Evolutionary conservation across 37 sponge, comb jelly and placozoan species (phyloP), one percentile per base, ranked within the genome.

Genomic region (Aphrocallistes beatrix): DNA sequence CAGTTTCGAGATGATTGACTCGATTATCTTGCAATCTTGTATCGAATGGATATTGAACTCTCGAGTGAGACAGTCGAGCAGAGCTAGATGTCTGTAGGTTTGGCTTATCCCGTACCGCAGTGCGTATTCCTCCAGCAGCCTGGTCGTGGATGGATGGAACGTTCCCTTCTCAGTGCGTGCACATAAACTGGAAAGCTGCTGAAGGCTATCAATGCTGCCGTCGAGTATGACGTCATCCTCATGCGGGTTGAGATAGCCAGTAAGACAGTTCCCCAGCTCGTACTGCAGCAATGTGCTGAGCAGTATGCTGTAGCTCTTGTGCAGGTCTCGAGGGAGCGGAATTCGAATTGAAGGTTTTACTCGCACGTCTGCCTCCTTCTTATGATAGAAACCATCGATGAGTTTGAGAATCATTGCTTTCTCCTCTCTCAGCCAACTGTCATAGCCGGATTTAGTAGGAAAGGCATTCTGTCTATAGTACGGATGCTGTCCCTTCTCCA

Each of bases 71-170:
- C 75, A 60, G 34, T 60, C 75, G 3, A 60, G 75, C 28, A 60
- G n/a, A 30, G 75, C 75, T 13, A 60, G 75, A 30, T 60, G 75
- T 60, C 75, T 60, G 75, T 60, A 60, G 75, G 75, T 60, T 3
- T 60, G 28, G 25, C 75, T 28, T 3, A 60, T 28, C 17, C 75
- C 75, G 75, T 60, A 60, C 8, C 75, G 8, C 3, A 60, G 34
- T 21, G 75, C 75, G 75, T 60, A 60, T 30, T 60, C 75, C 75
- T 60, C 75, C n/a, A 60, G 75, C 75, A 60, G n/a, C 75, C 75
- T 19, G n/a, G 75, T 60, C 3, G 75, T 60, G 75, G 75, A 60
- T 3, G 75, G 75, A 60, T 60, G 75, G 75, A 60, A 60, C n/a
- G 75, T 60, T 13, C n/a, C 32, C 75, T 60, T 60, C 28, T 60